Evolutionary conservation across 2,888 invertebrate species (phyloP), one percentile per base, ranked within the genome.

Genomic region (Tetragnatha montana): DNA sequence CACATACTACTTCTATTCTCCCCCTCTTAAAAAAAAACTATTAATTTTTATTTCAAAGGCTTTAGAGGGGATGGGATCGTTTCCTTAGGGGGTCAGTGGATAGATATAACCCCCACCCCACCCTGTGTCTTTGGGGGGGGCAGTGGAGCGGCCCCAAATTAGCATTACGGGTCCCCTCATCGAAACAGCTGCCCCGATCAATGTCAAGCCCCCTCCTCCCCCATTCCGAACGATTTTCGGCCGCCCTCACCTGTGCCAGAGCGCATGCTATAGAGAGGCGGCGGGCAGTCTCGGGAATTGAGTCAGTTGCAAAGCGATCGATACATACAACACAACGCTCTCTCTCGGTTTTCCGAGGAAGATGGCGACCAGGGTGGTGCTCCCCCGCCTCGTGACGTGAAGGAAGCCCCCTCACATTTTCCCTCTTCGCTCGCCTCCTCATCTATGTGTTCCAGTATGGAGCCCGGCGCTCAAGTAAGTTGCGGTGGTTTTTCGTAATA

Each of bases 271-370:
- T n/a, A 60, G 86, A 70, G 70, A 49, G 86, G 83, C 75, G 83
- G 83, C 83, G 75, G 49, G 19, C 75, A 17, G 75, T 75, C 47
- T 83, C 68, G 10, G 21, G 14, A 73, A 73, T 73, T 80, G 81
- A 87, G 74, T 81, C 81, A 87, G 85, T 85, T 21, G 81, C 47
- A 78, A 60, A 71, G 35, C 82, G 88, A 88, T 88, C 88, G 82
- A 82, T 78, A 88, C 70, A 78, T 75, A 47, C 47, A 14, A 47
- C 14, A 47, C 22, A 75, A 17, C 47, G 75, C 35, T 75, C 21
- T 70, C 81, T 70, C 70, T 49, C 81, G 70, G 70, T 81, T 85
- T 78, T 49, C 21, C 47, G 69, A 84, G 50, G 86, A 84, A 87
- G 87, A 87, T 87, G 87, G 87, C 87, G 81, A 60, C 75, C 74